Evolutionary conservation across 2,797 vertebrate species (phyloP), one percentile per base, ranked within the genome.

Genomic region (Octomys mimax): DNA sequence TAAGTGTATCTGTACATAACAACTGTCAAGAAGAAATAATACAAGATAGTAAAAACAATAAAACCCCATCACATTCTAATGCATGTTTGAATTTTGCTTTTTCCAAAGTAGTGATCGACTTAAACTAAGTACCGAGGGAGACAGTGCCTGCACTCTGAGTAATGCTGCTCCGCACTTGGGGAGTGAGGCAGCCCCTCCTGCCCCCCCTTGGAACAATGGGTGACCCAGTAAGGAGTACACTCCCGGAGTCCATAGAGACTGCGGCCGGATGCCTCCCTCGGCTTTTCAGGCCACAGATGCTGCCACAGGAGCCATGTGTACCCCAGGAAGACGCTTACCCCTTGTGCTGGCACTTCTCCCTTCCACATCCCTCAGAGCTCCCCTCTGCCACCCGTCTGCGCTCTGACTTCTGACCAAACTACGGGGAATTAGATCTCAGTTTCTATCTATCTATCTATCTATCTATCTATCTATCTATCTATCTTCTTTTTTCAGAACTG

Each of bases 11-110:
- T 97, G 68, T 62, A 42, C 36, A 66, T 82, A 62, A 61, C 31
- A 49, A 39, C 46, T 91, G 95, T 88, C 33, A 68, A 84, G 33
- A 84, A 92, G 77, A 81, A 21, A 82, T 24, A 73, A 93, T 49
- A 83, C 42, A 49, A 88, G 70, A 90, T 54, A 64, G 0, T 61
- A 75, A 95, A 95, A 92, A 71, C 89, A 94, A 85, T 68, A 95
- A 85, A 89, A 90, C 39, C 22, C n/a, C 18, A 95, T 85, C 89
- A 61, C 83, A 52, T 73, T 93, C 57, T 94, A 90, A 94, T 57
- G 73, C 5, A 75, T 10, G 61, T 93, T 42, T 4, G 0, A 77
- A 92, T 84, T 91, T 62, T 90, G 39, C 42, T 92, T 89, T 91
- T 90, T 94, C 59, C 46, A 75, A 46, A 94, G 89, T 62, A 70